Percentiles rank a stretch among this genome's conserved stretches.
These are phyloP conservation scores for Pollimyrus isidori DNA, from an alignment of 2,113 vertebrate species.

Conservation along the genomic window DNA sequence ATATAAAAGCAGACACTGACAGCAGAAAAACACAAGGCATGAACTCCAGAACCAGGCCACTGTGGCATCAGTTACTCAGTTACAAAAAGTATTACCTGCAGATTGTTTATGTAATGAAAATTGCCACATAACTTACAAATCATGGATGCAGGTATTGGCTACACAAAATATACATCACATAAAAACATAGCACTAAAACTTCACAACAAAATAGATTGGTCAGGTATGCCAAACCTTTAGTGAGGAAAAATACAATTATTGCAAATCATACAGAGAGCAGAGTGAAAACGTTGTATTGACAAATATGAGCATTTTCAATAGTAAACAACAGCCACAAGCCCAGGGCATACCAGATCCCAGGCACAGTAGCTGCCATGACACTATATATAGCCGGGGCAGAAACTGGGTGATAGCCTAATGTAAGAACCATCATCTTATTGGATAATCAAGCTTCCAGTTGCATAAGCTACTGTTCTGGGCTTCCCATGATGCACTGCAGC, in stretches of 20 bases:
- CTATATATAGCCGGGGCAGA: not conserved
- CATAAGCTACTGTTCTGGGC: not conserved
- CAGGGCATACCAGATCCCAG: not conserved
- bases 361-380: not conserved
- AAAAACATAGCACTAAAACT: not conserved
- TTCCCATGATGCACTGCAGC: conserved; percentile 2
- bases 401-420: not conserved
- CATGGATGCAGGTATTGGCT: not conserved
- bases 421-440: not conserved
- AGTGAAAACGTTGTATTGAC: not conserved
- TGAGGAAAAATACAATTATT: not conserved
- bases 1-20: not conserved
- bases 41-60: not conserved
- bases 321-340: not conserved
- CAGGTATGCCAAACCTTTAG: not conserved
- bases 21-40: not conserved
- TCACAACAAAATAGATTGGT: not conserved
- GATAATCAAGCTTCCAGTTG: not conserved
- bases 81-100: not conserved
- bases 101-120: not conserved
- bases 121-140: not conserved
- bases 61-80: not conserved
- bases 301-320: not conserved
- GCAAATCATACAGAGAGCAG: not conserved
- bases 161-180: not conserved